Base-by-base conservation (phyloP, 1,140 invertebrate species). In the Asbolus verrucosus region DNA sequence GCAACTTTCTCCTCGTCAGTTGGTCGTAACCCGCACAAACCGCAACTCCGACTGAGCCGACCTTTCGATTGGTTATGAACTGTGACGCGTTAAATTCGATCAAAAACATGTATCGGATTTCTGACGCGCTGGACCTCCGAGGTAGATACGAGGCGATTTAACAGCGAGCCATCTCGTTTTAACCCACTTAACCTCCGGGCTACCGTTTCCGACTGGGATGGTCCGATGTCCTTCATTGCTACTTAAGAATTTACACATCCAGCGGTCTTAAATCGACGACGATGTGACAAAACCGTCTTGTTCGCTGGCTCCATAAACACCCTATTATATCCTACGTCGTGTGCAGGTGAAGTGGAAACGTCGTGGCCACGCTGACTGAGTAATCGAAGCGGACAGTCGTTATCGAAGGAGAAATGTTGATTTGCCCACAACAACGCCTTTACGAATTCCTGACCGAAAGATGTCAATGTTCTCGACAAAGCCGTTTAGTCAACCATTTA, bases 81-180 rank as follows among this genome's bases (percentile, higher is more conserved):
- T 74, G 67, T 75, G 67, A 72, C 60, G 74, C 73, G 74, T 75
- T 69, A 75, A 75, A 75, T 75, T 75, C 72, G 74, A 75, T 75
- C 74, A 75, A 73, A 73, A 46, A 60, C 69, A 70, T 41, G 67
- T 75, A 75, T 75, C 69, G 63, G 67, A 72, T 75, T 75, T 73
- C 74, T 75, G 74, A 75, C 65, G 46, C 50, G 69, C 19, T n/a
- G 69, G 74, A 75, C 74, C 74, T 75, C 74, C 74, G 50, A 72
- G 54, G 72, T 67, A 41, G 74, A 72, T 36, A 69, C 66, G 43
- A 72, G 65, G 65, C 46, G 67, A 54, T 54, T 54, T 27, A n/a
- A 14, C 19, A 54, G 11, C 14, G 19, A 14, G 11, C 46, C 46
- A 54, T 24, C 18, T 6, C 41, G 18, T 46, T 6, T 46, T 9